phyloP scores from a whole-genome alignment of 2,888 invertebrate genomes.

The Patella pellucida region DNA sequence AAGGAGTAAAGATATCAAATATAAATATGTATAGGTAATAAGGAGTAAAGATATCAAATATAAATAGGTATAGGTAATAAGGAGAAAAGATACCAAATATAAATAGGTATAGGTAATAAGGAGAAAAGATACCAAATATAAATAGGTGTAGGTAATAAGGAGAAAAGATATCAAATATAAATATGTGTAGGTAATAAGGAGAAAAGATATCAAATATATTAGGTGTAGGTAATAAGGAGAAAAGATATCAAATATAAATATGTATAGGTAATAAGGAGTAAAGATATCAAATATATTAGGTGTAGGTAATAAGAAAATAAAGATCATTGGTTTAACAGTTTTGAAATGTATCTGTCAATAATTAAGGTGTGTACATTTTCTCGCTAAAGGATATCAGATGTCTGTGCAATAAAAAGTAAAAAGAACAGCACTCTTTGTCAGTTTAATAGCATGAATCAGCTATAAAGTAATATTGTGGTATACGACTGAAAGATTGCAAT shows the following conservation, averaged over 20 bases:
- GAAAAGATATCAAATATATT: background rate
- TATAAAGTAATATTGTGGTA: no score
- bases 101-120: conserved; percentile 5
- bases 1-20: conserved; percentile 20
- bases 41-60: background rate
- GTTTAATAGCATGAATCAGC: no score
- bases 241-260: conserved; percentile 20
- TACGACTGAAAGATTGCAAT: no score
- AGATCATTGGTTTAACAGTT: no score
- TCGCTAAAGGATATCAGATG: no score
- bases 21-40: conserved; percentile 12
- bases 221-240: conserved; percentile 52
- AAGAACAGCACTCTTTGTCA: no score
- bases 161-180: conserved; percentile 21
- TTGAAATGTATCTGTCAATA: no score
- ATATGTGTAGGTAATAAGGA: background rate
- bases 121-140: background rate
- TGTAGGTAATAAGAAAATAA: background rate
- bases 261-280: background rate
- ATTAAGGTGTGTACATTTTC: no score
- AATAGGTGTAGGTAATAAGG: conserved; percentile 52
- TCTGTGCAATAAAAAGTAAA: no score
- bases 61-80: conserved; percentile 52
- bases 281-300: background rate
- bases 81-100: conserved; percentile 17